Evolutionary conservation across 2,888 invertebrate genomes (phyloP).

Genomic region (Agriotes lineatus): DNA sequence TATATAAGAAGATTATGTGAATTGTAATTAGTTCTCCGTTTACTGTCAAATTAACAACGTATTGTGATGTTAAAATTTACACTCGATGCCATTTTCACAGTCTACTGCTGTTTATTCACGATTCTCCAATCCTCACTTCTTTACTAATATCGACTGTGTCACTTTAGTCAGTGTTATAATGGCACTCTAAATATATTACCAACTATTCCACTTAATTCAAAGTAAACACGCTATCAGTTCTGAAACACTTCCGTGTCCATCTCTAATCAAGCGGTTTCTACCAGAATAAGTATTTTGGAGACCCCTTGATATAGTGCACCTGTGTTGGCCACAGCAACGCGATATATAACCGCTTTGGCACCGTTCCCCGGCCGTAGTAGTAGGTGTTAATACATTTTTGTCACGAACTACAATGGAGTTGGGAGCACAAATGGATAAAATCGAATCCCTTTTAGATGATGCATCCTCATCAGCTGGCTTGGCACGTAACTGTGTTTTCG

Average conservation of each 20-base stretch:
- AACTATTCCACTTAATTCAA: too few species aligned
- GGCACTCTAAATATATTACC: too few species aligned
- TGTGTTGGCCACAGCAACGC: slow-evolving; percentile 6
- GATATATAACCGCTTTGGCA: slow-evolving; percentile 11
- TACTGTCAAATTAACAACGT: too few species aligned
- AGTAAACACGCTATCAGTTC: neutral
- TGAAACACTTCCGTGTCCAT: neutral
- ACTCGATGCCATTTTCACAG: too few species aligned
- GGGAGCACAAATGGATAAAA: neutral
- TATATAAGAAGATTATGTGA: too few species aligned
- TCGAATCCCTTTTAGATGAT: neutral
- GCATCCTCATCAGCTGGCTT: slow-evolving; percentile 1
- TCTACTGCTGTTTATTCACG: too few species aligned
- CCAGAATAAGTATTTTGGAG: neutral
- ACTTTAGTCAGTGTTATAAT: too few species aligned
- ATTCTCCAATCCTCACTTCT: too few species aligned
- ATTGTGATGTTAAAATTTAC: too few species aligned
- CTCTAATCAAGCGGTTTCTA: neutral
- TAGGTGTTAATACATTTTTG: slow-evolving; percentile 21
- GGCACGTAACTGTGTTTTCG: neutral
- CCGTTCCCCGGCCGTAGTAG: neutral
- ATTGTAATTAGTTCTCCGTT: too few species aligned
- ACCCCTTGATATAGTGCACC: neutral
- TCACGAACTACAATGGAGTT: slow-evolving; percentile 19
- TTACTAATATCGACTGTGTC: too few species aligned